Conservation (phyloP, 2,113 vertebrate species). For the Pheucticus melanocephalus region DNA sequence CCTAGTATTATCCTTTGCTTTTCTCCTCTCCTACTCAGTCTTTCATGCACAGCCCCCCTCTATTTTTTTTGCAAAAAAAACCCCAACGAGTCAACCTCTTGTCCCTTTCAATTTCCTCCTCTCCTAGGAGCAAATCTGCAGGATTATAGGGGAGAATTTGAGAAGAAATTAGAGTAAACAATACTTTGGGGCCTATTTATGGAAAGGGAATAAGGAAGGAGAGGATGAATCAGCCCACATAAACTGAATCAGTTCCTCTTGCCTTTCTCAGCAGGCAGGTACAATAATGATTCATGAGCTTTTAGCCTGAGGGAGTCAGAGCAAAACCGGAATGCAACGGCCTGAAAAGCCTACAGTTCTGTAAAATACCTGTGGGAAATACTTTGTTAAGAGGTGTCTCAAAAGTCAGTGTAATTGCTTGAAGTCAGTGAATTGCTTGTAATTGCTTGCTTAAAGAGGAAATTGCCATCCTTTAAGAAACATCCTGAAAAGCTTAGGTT, state of each 20-base stretch:
- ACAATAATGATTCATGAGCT: conserved; percentile 59
- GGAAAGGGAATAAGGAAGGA: conserved; percentile 10
- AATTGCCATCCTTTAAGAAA: conserved; percentile 6
- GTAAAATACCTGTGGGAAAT: conserved; percentile 51
- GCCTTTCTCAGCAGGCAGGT: conserved; percentile 65
- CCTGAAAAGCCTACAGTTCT: background rate
- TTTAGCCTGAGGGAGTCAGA: conserved; percentile 60
- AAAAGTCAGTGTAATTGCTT: conserved; percentile 56
- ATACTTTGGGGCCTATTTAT: conserved; percentile 35
- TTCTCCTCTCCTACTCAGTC: background rate
- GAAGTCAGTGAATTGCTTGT: background rate
- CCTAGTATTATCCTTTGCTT: background rate
- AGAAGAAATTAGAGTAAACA: conserved; percentile 62
- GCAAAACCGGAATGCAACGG: conserved; percentile 63
- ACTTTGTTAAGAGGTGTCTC: conserved; percentile 42
- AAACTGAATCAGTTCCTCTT: conserved; percentile 63
- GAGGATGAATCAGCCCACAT: conserved; percentile 38
- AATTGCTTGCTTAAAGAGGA: conserved; percentile 57
- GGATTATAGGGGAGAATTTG: conserved; percentile 38
- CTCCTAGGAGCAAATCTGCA: conserved; percentile 50
- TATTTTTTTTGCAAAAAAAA: background rate
- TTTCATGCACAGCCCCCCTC: background rate
- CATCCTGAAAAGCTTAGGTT: background rate
- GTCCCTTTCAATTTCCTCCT: conserved; percentile 60
- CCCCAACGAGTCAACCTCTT: background rate